phyloP scores from a whole-genome alignment of 2,797 vertebrate genomes.

The Danio kyathit region DNA sequence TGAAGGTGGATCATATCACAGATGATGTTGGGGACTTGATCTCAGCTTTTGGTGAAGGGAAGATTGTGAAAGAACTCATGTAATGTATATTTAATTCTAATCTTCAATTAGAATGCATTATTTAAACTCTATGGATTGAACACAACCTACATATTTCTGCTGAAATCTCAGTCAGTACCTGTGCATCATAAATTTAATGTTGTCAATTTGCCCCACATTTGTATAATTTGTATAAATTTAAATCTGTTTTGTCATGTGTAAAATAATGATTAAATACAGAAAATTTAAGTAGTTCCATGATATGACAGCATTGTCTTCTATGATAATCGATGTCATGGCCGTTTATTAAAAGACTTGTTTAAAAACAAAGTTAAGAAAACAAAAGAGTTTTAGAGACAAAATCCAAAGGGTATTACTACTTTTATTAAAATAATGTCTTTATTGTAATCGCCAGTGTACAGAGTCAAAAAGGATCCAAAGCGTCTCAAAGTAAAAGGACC shows the following conservation, averaged over 20 bases:
- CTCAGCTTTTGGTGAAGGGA: conserved; percentile 13
- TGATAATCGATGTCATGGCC: neutral
- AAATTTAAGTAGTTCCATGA: neutral
- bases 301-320: neutral
- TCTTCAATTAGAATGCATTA: neutral
- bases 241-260: neutral
- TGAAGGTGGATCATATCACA: conserved; percentile 1
- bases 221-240: too few relatives aligned
- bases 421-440: neutral
- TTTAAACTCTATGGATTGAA: neutral
- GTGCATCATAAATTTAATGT: too few relatives aligned
- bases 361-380: neutral
- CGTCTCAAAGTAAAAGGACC: neutral
- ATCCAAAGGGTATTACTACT: neutral
- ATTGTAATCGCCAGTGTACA: conserved; percentile 15
- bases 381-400: too few relatives aligned
- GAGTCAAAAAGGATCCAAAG: neutral
- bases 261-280: neutral
- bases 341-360: neutral
- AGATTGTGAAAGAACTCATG: conserved; percentile 11
- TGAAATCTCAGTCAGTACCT: neutral
- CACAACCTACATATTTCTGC: neutral
- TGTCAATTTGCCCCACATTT: neutral
- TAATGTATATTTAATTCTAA: conserved; percentile 7
- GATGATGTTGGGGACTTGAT: conserved; percentile 25